Evolutionary conservation across 2,888 invertebrate species (phyloP).

Genomic region (Ypsolopha scabrella): DNA sequence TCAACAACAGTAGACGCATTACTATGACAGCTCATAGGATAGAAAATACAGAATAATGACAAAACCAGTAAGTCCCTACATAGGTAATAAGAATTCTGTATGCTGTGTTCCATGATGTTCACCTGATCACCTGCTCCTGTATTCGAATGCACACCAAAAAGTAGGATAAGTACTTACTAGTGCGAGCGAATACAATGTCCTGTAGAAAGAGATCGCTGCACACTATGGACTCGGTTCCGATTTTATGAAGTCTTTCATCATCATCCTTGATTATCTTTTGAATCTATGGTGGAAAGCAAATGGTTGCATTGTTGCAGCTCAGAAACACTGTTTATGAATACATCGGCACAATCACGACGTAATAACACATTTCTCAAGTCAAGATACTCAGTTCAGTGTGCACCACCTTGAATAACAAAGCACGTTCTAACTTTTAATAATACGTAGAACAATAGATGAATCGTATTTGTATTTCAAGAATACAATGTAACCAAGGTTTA

Average conservation of each 20-base stretch:
- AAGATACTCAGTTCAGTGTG: slow-evolving; percentile 21
- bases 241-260: slow-evolving; percentile 29
- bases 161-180: not conserved
- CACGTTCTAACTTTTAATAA: slow-evolving; percentile 12
- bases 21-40: too few species aligned
- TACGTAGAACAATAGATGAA: too few species aligned
- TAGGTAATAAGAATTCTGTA: too few species aligned
- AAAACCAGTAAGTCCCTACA: too few species aligned
- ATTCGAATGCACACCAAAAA: not conserved
- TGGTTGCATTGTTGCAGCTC: slow-evolving; percentile 26
- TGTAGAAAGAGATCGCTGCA: slow-evolving; percentile 4
- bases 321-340: slow-evolving; percentile 11
- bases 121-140: too few species aligned
- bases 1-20: too few species aligned
- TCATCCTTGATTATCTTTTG: slow-evolving; percentile 33
- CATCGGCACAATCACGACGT: slow-evolving; percentile 17
- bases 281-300: slow-evolving; percentile 28
- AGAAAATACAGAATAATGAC: too few species aligned
- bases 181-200: not conserved
- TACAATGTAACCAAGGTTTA: too few species aligned
- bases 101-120: too few species aligned
- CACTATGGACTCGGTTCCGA: slow-evolving; percentile 19
- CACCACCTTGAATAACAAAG: slow-evolving; percentile 24
- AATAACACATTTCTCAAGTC: slow-evolving; percentile 29
- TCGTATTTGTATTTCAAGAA: too few species aligned